Evolutionary conservation across 2,888 invertebrate species (phyloP).

Genomic region (Chironomus riparius): DNA sequence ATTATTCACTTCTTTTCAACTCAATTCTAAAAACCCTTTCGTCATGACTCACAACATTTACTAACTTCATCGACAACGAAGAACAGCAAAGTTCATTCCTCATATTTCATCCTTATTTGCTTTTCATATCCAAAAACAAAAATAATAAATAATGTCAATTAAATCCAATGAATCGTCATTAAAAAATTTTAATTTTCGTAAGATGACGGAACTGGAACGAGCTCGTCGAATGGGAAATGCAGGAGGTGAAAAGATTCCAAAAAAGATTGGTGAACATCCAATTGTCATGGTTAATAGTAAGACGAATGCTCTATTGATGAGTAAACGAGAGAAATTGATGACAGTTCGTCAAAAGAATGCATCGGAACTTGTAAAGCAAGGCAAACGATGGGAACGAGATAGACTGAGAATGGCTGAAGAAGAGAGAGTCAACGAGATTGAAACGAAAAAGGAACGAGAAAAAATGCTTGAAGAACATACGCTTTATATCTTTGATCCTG

Average conservation of each 20-base stretch:
- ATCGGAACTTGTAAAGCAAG: slow-evolving; percentile 39
- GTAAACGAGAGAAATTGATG: slow-evolving; percentile 44
- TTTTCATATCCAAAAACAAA: not conserved
- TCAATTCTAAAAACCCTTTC: too few relatives aligned
- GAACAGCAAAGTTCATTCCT: too few relatives aligned
- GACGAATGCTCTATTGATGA: slow-evolving; percentile 44
- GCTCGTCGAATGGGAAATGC: slow-evolving; percentile 53
- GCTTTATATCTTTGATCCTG: slow-evolving; percentile 21
- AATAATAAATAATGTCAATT: not conserved
- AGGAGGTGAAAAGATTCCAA: slow-evolving; percentile 44
- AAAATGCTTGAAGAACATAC: slow-evolving; percentile 23
- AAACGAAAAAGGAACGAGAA: slow-evolving; percentile 8
- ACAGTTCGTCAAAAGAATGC: slow-evolving; percentile 41
- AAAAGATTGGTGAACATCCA: slow-evolving; percentile 53
- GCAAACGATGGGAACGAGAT: slow-evolving; percentile 40
- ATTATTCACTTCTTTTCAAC: not conserved
- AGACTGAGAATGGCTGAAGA: slow-evolving; percentile 8
- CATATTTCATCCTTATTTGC: too few relatives aligned
- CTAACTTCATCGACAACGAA: too few relatives aligned
- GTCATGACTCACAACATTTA: too few relatives aligned
- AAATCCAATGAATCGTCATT: slow-evolving; percentile 35
- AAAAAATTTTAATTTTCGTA: slow-evolving; percentile 31
- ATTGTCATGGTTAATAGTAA: slow-evolving; percentile 49
- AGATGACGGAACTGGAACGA: slow-evolving; percentile 46
- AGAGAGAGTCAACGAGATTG: slow-evolving; percentile 9